Evolutionary conservation across 2,113 vertebrate genomes (phyloP).

Genomic region (Protobothrops mucrosquamatus): DNA sequence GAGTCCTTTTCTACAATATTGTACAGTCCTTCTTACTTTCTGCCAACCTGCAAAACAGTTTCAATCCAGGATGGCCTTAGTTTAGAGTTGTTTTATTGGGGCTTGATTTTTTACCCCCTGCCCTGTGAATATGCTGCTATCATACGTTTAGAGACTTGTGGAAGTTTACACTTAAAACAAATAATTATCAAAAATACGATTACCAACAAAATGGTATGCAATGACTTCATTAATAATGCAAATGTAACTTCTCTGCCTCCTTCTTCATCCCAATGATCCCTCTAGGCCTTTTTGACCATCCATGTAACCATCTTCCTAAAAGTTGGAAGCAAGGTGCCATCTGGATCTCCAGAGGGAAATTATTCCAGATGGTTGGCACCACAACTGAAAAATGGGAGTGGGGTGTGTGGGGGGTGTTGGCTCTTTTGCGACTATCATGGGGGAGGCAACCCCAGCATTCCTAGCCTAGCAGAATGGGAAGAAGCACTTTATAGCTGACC

Average conservation of each 20-base stretch:
- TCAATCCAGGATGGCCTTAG: background rate
- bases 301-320: background rate
- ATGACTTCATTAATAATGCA: background rate
- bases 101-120: background rate
- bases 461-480: background rate
- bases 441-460: background rate
- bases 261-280: background rate
- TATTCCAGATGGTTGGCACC: background rate
- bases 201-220: background rate
- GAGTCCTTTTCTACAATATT: background rate
- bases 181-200: background rate
- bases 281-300: background rate
- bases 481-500: background rate
- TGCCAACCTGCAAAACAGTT: background rate
- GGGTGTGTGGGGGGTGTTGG: background rate
- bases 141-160: background rate
- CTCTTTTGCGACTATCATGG: background rate
- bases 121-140: background rate
- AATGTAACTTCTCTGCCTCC: background rate
- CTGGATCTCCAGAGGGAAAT: background rate
- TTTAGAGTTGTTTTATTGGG: background rate
- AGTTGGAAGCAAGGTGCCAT: background rate
- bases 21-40: background rate
- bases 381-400: background rate
- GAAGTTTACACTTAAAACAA: background rate